Percentiles rank a stretch among this genome's conserved stretches.
Evolutionary conservation across 30 jellyfish, hydroid and myxozoan species (phyloP).

Genomic region (Hydractinia symbiolongicarpus): DNA sequence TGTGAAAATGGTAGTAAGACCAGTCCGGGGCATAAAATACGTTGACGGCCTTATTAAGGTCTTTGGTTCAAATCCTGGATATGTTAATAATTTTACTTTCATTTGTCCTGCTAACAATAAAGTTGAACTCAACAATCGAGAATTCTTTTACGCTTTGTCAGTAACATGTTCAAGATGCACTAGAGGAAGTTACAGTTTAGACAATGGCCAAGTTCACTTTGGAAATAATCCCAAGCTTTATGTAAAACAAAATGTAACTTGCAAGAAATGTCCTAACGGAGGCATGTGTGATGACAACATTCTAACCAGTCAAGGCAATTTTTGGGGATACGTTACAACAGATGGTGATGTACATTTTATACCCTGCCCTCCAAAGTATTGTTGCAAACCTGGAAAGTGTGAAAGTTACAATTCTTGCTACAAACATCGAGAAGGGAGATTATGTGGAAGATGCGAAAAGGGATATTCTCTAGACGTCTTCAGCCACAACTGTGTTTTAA

Average conservation of each 20-base stretch:
- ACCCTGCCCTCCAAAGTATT: constrained; percentile 10
- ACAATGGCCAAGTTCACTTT: neutral
- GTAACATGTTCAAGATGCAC: neutral
- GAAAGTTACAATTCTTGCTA: neutral
- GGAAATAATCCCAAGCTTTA: neutral
- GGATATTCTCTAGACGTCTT: neutral
- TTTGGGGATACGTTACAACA: constrained; percentile 7
- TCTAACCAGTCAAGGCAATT: neutral
- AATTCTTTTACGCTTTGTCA: neutral
- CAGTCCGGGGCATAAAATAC: neutral
- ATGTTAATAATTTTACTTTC: neutral
- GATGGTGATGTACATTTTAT: neutral
- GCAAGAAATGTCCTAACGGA: neutral
- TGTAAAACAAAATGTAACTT: neutral
- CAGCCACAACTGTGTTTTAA: neutral
- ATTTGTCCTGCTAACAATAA: neutral
- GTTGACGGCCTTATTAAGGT: neutral
- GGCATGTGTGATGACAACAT: constrained; percentile 6
- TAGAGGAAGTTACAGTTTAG: neutral
- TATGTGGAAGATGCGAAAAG: constrained; percentile 3
- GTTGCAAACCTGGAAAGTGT: constrained; percentile 4
- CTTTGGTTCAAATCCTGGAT: neutral
- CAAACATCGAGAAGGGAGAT: neutral
- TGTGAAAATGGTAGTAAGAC: neutral
- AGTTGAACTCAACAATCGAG: neutral